These are phyloP conservation scores for Pteruthius melanotis DNA, from an alignment of 2,113 vertebrate species.

Conservation along the genomic window DNA sequence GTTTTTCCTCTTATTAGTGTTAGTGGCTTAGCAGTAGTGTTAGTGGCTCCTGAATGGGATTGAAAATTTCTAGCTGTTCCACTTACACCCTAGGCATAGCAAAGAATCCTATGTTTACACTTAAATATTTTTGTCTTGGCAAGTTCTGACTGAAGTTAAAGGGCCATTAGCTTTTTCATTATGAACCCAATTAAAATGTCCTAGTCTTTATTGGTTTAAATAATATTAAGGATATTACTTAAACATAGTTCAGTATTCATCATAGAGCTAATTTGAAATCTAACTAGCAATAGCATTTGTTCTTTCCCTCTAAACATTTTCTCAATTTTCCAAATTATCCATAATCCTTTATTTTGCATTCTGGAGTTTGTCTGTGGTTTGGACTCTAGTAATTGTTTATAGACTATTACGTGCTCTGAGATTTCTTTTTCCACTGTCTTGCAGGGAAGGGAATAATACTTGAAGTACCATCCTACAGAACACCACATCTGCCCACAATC, in stretches of 20 bases:
- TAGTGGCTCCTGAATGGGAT: conserved; percentile 3
- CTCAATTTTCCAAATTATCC: not conserved
- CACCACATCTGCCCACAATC: not conserved
- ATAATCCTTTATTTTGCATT: not conserved
- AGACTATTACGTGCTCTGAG: not conserved
- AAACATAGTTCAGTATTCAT: not conserved
- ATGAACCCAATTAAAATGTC: conserved; percentile 52
- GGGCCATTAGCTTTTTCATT: conserved; percentile 14
- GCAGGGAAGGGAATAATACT: not conserved
- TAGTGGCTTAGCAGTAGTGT: not conserved
- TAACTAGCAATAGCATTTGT: not conserved
- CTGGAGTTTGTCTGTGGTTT: not conserved
- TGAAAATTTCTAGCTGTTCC: conserved; percentile 24
- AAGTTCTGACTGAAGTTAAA: conserved; percentile 31
- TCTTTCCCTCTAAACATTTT: not conserved
- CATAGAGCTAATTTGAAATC: conserved; percentile 26
- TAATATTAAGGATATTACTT: conserved; percentile 40
- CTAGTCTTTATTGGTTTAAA: conserved; percentile 23
- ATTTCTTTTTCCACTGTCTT: not conserved
- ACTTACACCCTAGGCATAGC: conserved; percentile 28
- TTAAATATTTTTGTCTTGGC: conserved; percentile 28
- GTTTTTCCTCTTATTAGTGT: not conserved
- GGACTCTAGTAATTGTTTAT: not conserved
- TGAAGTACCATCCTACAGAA: not conserved
- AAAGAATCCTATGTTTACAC: conserved; percentile 36